Conservation (phyloP, 2,113 vertebrate genomes). For the Gambusia holbrooki region DNA sequence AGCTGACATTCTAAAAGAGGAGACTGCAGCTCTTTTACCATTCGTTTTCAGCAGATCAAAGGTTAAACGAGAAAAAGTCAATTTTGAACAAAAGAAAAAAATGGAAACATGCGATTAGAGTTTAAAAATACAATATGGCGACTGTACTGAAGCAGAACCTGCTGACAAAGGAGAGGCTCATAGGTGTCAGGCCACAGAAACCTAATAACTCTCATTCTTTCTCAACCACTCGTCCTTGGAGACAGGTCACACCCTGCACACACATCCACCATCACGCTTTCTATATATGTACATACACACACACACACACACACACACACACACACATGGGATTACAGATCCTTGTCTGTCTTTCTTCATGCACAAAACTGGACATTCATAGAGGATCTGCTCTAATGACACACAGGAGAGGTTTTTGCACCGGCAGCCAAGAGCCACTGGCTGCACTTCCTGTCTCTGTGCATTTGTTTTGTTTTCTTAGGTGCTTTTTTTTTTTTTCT, state of each 20-base stretch:
- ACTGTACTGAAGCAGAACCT: not conserved
- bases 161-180: not conserved
- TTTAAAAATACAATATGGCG: too few relatives aligned
- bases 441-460: conserved; percentile 71
- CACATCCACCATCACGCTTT: conserved; percentile 37
- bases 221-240: conserved; percentile 21
- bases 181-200: conserved; percentile 3
- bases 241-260: conserved; percentile 43
- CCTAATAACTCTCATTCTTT: not conserved
- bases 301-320: conserved; percentile 20
- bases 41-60: too few relatives aligned
- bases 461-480: conserved; percentile 69
- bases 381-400: conserved; percentile 58
- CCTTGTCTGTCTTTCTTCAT: conserved; percentile 43
- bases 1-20: too few relatives aligned
- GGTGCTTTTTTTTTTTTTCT: conserved; percentile 54
- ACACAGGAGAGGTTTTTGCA: conserved; percentile 56
- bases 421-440: conserved; percentile 66
- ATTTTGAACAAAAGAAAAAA: too few relatives aligned
- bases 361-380: conserved; percentile 47
- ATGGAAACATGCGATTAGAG: too few relatives aligned
- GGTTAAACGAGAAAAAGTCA: too few relatives aligned
- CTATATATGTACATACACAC: conserved; percentile 5
- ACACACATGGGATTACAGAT: conserved; percentile 20
- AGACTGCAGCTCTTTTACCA: too few relatives aligned